Base-by-base conservation (phyloP, 1,140 invertebrate species). In the Philotrypesis tridentata region DNA sequence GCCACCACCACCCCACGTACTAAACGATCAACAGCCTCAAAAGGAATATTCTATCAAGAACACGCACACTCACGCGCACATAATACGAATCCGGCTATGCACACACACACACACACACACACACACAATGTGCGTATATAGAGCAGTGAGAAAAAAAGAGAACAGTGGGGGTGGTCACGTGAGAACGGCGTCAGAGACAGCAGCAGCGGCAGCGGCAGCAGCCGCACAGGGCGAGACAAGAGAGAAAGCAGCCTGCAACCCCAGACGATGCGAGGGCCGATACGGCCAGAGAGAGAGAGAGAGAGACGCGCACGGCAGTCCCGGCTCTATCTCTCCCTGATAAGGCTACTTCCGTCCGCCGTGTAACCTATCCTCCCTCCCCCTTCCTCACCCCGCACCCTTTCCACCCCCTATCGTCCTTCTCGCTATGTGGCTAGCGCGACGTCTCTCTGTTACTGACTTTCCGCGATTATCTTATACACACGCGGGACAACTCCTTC, bases 231-330 rank as follows among this genome's bases (percentile, higher is more conserved):
- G 17, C 27, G 71, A 78, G 80, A 85, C 82, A 79, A 83, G 60
- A 81, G 82, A 25, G 43, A 60, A 68, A 17, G 65, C 14, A n/a
- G 80, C 68, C 83, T 83, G 84, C 27, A 17, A 23, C 83, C 85
- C 85, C 87, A 88, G 88, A 88, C 88, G 88, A 89, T 88, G 84
- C 85, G 79, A 84, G 83, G 84, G 82, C 84, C 83, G 88, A 89
- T 89, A 89, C 83, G 33, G 33, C 3, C 4, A 5, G 33, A 37
- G 33, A 37, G 33, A 37, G 33, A 37, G 33, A 37, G 9, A 9
- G 9, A 9, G 3, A 9, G 3, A 84, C 83, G 29, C n/a, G 33
- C 84, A 61, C 81, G 83, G 27, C 65, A n/a, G 61, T 12, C 63
- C 37, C 37, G 14, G 63, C 37, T 31, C 65, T 78, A 67, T 78